phyloP scores from a whole-genome alignment of 2,888 invertebrate genomes.

The Chymomyza fuscimana region DNA sequence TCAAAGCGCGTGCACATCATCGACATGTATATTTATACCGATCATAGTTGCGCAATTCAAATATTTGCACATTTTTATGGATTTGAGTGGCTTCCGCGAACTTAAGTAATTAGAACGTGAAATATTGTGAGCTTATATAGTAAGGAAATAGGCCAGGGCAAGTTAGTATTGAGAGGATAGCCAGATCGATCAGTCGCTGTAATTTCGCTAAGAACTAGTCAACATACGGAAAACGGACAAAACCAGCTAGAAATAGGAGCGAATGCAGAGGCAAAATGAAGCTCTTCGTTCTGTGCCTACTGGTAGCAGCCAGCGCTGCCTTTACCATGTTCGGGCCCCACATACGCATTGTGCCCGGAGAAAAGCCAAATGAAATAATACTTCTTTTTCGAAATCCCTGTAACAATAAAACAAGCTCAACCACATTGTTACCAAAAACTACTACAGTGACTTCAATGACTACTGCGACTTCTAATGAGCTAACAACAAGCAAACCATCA shows the following conservation, averaged over 20 bases:
- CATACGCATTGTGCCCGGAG: constrained; percentile 53
- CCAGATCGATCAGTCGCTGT: constrained; percentile 19
- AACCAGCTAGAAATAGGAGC: neutral
- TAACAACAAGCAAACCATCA: constrained; percentile 5
- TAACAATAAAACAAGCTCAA: constrained; percentile 53
- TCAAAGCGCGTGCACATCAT: neutral
- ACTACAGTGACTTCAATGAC: too few species aligned
- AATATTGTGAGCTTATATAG: neutral
- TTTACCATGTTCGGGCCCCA: constrained; percentile 60
- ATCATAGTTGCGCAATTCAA: constrained; percentile 22
- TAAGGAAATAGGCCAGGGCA: neutral
- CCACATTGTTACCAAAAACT: constrained; percentile 38
- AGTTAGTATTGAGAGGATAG: constrained; percentile 50
- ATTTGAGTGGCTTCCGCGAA: neutral
- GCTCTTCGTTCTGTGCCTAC: constrained; percentile 48
- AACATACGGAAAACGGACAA: neutral
- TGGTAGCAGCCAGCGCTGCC: constrained; percentile 49
- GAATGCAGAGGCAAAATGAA: constrained; percentile 38
- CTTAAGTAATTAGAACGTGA: constrained; percentile 35
- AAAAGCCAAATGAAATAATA: constrained; percentile 53
- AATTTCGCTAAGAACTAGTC: neutral
- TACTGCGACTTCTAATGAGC: neutral
- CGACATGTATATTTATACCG: constrained; percentile 19
- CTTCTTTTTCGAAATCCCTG: constrained; percentile 58
- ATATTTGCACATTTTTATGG: constrained; percentile 34